Percentiles rank a stretch among this genome's conserved stretches.
Conservation (phyloP, 2,797 vertebrate genomes). For the Molossus molossus region DNA sequence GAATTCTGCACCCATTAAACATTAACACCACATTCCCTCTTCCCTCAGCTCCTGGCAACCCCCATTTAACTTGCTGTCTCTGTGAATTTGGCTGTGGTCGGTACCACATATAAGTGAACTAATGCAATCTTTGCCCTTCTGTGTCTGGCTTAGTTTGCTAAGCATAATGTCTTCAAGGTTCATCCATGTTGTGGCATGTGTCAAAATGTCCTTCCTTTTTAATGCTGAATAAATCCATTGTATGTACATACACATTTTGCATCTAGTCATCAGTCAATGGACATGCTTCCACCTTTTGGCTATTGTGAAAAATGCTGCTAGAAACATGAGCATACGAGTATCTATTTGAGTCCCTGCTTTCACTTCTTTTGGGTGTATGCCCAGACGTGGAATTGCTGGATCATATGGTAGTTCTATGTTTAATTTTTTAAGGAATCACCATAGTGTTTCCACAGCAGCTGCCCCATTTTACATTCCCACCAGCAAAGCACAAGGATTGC, state of each 20-base stretch:
- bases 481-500: background rate
- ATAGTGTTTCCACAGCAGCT: background rate
- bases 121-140: background rate
- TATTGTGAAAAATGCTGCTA: background rate
- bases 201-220: constrained; percentile 11
- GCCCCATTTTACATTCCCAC: background rate
- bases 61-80: background rate
- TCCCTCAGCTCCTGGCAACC: background rate
- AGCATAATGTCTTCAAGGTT: background rate
- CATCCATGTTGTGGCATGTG: background rate
- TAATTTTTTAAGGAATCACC: constrained; percentile 7
- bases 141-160: background rate
- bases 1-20: background rate
- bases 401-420: background rate
- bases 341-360: background rate
- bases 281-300: background rate
- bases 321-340: background rate
- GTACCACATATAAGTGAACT: background rate
- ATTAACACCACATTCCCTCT: background rate
- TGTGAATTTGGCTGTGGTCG: background rate
- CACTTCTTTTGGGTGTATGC: background rate
- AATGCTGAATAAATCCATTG: background rate
- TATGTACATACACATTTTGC: background rate
- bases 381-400: background rate
- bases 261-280: background rate